Conservation (phyloP, 2,113 vertebrate genomes). For the Clarias gariepinus region DNA sequence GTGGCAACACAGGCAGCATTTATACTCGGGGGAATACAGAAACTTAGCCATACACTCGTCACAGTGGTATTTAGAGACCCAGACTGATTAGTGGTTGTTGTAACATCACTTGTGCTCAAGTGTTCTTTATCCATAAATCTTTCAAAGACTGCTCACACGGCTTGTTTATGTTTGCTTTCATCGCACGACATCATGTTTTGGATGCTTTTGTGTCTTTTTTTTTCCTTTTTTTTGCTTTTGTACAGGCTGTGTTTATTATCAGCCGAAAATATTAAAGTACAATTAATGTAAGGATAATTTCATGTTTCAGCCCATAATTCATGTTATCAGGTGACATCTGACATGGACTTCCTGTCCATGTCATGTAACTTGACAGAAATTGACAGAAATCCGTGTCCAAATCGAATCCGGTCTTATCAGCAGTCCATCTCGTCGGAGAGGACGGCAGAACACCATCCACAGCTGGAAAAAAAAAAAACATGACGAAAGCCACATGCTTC, state of each 20-base stretch:
- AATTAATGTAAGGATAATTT: background rate
- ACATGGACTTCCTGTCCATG: constrained; percentile 33
- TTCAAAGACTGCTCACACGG: constrained; percentile 17
- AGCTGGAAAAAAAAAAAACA: constrained; percentile 18
- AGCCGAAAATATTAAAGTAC: background rate
- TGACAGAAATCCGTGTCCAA: constrained; percentile 45
- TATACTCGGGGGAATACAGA: constrained; percentile 46
- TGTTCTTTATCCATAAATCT: constrained; percentile 39
- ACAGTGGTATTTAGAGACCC: constrained; percentile 44
- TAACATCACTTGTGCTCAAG: constrained; percentile 42
- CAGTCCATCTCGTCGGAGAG: constrained; percentile 21
- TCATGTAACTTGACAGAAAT: constrained; percentile 43
- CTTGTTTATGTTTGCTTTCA: background rate
- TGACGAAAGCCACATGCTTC: constrained; percentile 25
- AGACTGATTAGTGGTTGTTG: constrained; percentile 45
- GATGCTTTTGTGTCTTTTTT: background rate
- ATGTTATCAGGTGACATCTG: background rate
- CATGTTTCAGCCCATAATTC: background rate
- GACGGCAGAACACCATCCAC: constrained; percentile 18
- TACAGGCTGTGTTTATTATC: background rate
- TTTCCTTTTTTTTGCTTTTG: background rate
- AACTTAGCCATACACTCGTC: constrained; percentile 40
- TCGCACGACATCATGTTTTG: background rate
- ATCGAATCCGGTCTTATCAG: constrained; percentile 49
- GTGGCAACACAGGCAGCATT: constrained; percentile 49